Conservation (phyloP, 2,113 vertebrate genomes). For the Cyprinodon tularosa region DNA sequence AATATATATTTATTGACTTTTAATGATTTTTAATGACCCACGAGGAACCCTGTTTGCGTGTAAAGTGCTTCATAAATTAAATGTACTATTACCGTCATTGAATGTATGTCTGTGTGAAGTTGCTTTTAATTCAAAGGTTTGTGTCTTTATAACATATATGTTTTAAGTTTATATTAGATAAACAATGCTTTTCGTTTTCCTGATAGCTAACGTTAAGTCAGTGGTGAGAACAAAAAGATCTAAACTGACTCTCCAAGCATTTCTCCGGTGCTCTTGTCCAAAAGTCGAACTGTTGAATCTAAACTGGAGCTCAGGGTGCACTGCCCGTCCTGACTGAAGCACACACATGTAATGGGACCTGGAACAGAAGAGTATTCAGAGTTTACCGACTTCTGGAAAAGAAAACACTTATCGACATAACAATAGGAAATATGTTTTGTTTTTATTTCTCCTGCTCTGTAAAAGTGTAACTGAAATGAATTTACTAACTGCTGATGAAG, state of each 20-base stretch:
- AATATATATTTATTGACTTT: no score
- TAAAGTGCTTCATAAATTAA: no score
- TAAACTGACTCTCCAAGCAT: constrained; percentile 90
- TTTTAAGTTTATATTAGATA: not conserved
- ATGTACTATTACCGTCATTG: no score
- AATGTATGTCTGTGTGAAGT: no score
- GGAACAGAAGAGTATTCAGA: constrained; percentile 18
- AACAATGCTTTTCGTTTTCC: not conserved
- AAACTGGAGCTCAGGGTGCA: constrained; percentile 87
- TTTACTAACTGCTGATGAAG: constrained; percentile 88
- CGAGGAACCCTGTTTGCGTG: no score
- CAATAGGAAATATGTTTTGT: not conserved
- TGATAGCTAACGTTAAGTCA: not conserved
- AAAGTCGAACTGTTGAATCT: constrained; percentile 87
- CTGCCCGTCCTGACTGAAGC: constrained; percentile 91
- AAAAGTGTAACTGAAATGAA: not conserved
- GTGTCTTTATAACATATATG: no score
- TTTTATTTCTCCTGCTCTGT: not conserved
- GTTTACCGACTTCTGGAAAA: not conserved
- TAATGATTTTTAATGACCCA: no score
- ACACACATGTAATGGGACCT: constrained; percentile 95
- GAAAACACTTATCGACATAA: not conserved
- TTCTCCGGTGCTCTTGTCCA: constrained; percentile 93
- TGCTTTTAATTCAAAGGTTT: no score
- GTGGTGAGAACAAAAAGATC: not conserved